Evolutionary conservation across 2,797 vertebrate species (phyloP).

Genomic region (Fundulus diaphanus): DNA sequence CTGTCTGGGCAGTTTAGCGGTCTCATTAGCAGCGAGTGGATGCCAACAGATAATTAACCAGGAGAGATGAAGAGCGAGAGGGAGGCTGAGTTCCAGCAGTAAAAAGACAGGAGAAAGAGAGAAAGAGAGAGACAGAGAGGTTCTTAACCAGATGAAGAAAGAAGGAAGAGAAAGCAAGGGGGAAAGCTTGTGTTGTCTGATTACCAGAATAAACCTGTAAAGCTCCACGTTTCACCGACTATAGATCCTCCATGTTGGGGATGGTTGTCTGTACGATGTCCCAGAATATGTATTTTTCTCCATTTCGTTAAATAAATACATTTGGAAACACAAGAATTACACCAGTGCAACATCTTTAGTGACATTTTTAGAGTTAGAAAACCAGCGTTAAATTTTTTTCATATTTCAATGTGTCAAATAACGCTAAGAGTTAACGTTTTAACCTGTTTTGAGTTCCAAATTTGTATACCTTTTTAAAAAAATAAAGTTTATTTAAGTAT

Average conservation of each 20-base stretch:
- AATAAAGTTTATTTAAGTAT: too few species aligned
- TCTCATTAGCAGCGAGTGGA: conserved; percentile 77
- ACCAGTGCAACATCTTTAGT: not conserved
- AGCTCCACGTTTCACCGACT: not conserved
- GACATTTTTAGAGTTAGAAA: not conserved
- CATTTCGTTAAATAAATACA: not conserved
- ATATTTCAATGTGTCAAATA: not conserved
- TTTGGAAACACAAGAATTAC: not conserved
- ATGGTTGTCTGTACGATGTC: not conserved
- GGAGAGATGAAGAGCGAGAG: conserved; percentile 67
- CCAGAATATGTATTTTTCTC: too few species aligned
- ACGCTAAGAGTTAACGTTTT: not conserved
- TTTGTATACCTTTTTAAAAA: too few species aligned
- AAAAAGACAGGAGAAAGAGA: conserved; percentile 54
- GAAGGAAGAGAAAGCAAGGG: conserved; percentile 36
- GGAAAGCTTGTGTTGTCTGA: not conserved
- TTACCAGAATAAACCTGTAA: not conserved
- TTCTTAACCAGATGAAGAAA: conserved; percentile 39
- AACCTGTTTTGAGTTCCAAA: too few species aligned
- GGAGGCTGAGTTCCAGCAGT: conserved; percentile 60
- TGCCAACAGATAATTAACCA: conserved; percentile 75
- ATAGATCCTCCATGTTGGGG: not conserved
- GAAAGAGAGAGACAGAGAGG: too few species aligned
- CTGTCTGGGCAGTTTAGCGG: conserved; percentile 77
- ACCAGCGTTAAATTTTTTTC: not conserved